Percentiles rank a stretch among this genome's conserved stretches.
phyloP scores from a whole-genome alignment of 30 jellyfish, hydroid and myxozoan genomes.

The Hydractinia symbiolongicarpus region DNA sequence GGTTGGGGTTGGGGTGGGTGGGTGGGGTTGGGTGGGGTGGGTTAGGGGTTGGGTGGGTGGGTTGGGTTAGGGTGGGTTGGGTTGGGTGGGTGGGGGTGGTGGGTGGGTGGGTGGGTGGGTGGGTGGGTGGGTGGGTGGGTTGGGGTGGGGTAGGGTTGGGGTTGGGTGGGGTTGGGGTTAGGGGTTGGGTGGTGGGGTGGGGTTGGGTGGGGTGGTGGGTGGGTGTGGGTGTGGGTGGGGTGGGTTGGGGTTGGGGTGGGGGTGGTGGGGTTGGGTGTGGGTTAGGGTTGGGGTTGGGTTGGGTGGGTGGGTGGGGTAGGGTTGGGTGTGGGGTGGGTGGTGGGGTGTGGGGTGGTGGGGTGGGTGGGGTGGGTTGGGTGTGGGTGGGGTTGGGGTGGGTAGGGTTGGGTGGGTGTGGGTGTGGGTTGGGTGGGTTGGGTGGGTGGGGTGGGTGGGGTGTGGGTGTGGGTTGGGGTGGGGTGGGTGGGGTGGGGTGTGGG shows the following conservation, averaged over 20 bases:
- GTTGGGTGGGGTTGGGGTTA: constrained; percentile 27
- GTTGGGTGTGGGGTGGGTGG: background rate
- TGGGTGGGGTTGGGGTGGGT: constrained; percentile 22
- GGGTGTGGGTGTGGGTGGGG: constrained; percentile 24
- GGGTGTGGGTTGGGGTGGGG: constrained; percentile 32
- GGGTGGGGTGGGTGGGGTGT: background rate
- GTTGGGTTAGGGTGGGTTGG: constrained; percentile 31
- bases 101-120: constrained; percentile 20
- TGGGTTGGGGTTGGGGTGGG: constrained; percentile 42
- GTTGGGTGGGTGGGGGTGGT: constrained; percentile 33
- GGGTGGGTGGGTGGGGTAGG: constrained; percentile 37
- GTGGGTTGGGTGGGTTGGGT: background rate
- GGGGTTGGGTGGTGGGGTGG: constrained; percentile 21
- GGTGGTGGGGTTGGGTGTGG: constrained; percentile 37
- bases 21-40: constrained; percentile 30
- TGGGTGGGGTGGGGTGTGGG: constrained; percentile 34
- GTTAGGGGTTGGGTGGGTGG: constrained; percentile 39
- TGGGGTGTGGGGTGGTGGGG: constrained; percentile 31
- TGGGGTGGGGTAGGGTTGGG: constrained; percentile 16
- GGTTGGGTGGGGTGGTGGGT: constrained; percentile 40
- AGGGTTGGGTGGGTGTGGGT: background rate
- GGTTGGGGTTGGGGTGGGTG: constrained; percentile 46
- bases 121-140: constrained; percentile 27
- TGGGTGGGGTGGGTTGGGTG: constrained; percentile 42
- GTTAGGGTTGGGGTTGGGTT: constrained; percentile 29